phyloP scores from a whole-genome alignment of 2,888 invertebrate species.

The Platycheirus rosarum region DNA sequence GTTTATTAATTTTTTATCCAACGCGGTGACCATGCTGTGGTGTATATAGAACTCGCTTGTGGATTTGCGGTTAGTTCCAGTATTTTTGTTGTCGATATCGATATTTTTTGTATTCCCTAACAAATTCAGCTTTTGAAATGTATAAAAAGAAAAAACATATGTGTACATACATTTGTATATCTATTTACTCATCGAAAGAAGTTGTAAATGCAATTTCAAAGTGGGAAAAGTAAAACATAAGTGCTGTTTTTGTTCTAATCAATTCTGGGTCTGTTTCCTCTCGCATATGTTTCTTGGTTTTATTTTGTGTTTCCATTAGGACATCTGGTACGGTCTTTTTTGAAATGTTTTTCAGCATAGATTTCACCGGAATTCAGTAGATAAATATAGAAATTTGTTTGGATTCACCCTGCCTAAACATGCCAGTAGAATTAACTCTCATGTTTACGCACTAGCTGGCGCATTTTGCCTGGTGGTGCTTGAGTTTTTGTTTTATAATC shows the following conservation, averaged over 20 bases:
- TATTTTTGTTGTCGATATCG: not conserved
- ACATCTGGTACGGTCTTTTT: constrained; percentile 9
- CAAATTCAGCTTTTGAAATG: too few species aligned
- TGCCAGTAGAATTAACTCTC: constrained; percentile 33
- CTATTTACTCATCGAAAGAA: too few species aligned
- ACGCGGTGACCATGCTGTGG: not conserved
- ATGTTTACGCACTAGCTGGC: constrained; percentile 40
- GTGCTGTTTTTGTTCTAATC: not conserved
- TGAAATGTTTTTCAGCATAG: not conserved
- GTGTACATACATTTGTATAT: not conserved
- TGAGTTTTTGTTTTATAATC: too few species aligned
- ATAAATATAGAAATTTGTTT: constrained; percentile 50
- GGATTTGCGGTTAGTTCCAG: constrained; percentile 11
- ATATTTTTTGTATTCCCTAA: not conserved
- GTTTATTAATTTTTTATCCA: not conserved
- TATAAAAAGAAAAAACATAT: too few species aligned
- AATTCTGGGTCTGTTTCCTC: not conserved
- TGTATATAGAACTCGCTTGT: not conserved
- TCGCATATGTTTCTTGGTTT: not conserved
- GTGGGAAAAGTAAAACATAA: too few species aligned
- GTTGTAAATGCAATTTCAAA: too few species aligned
- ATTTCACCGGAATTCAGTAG: constrained; percentile 14
- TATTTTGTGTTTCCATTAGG: constrained; percentile 11
- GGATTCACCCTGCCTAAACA: constrained; percentile 21
- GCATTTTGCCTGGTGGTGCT: too few species aligned